phyloP scores from a whole-genome alignment of 2,797 vertebrate species.

The Octomys mimax region DNA sequence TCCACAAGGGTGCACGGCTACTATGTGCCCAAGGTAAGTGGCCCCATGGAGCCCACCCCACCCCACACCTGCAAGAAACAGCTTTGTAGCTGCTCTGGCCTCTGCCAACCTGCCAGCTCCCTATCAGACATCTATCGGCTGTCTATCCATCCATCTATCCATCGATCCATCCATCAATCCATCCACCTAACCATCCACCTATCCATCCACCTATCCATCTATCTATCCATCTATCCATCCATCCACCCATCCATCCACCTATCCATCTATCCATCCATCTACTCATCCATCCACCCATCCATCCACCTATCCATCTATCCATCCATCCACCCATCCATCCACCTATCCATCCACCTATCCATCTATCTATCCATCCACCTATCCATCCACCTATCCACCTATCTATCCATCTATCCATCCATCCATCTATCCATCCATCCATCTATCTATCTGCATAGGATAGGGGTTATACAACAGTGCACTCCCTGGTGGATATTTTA shows the following conservation, averaged over 20 bases:
- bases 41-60: rapidly evolving
- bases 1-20: constrained; percentile 66
- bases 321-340: background rate
- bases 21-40: constrained; percentile 76
- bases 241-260: background rate
- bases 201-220: too few species aligned
- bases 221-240: too few species aligned
- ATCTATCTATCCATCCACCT: too few species aligned
- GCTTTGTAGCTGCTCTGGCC: background rate
- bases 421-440: too few species aligned
- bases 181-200: background rate
- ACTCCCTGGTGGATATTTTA: background rate
- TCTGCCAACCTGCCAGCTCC: background rate
- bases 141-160: background rate
- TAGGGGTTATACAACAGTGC: background rate
- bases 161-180: too few species aligned
- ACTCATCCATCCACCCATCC: background rate
- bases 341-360: too few species aligned
- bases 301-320: too few species aligned
- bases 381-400: background rate
- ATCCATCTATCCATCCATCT: too few species aligned
- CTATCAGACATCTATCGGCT: background rate
- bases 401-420: too few species aligned
- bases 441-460: too few species aligned
- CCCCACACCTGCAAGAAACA: background rate